phyloP scores from a whole-genome alignment of 2,113 vertebrate species.

The Caranx melampygus region DNA sequence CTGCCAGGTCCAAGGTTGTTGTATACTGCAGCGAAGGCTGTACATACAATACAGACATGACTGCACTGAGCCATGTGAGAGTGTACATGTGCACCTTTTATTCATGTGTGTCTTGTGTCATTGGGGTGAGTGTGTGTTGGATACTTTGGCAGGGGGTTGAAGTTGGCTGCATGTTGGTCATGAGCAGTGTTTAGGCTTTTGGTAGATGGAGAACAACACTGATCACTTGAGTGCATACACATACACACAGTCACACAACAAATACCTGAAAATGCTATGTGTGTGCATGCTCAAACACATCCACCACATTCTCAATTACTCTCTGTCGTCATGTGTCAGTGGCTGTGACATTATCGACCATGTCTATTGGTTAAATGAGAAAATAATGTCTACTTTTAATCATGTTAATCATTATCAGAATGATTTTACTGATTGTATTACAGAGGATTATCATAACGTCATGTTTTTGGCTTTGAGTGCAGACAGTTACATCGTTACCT shows the following conservation, averaged over 20 bases:
- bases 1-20: constrained; percentile 59
- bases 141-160: background rate
- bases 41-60: background rate
- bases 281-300: background rate
- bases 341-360: background rate
- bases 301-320: constrained; percentile 26
- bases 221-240: background rate
- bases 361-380: constrained; percentile 11
- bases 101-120: background rate
- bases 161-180: constrained; percentile 71
- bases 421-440: constrained; percentile 1
- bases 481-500: background rate
- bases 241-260: background rate
- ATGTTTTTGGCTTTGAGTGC: constrained; percentile 4
- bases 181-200: constrained; percentile 86
- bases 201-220: constrained; percentile 70
- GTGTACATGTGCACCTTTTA: background rate
- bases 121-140: background rate
- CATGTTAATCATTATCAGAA: constrained; percentile 12
- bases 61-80: background rate
- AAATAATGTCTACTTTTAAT: constrained; percentile 6
- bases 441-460: constrained; percentile 10
- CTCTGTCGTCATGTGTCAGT: background rate
- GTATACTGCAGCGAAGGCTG: constrained; percentile 12
- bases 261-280: background rate